Evolutionary conservation across 37 sponge, comb jelly and placozoan species (phyloP), one percentile per base, ranked within the genome.

Genomic region (Geodia barretti): DNA sequence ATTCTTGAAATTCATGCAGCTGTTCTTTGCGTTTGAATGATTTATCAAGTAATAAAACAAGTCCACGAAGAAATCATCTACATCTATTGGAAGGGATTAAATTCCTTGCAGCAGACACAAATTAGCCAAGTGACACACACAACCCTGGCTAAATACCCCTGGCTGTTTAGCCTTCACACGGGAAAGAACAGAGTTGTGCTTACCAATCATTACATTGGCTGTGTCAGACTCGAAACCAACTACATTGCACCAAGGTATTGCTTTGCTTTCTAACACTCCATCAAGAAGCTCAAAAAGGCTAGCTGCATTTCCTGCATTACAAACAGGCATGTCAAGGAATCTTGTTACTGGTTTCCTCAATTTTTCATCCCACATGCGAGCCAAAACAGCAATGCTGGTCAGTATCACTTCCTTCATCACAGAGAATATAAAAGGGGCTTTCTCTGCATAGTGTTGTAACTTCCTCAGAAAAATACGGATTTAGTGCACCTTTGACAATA

Each of bases 191-290:
- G 54, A 47, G 54, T 47, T 47, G 14, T 47, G 54, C 54, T 47
- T 47, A 17, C 54, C 54, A 14, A 47, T 47, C 54, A 47, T 47
- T 14, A 47, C 54, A 47, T 83, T 83, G 19, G 39, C 28, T 19
- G 84, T 83, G 31, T 83, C 84, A 29, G 84, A 76, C 8, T 76
- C 84, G 31, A 83, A 83, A 2, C 81, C 70, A 41, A 70, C 37
- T n/a, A 75, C n/a, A 39, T 83, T 64, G 21, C 63, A 29, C 32
- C 23, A 54, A 38, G 63, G 83, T 60, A 72, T n/a, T n/a, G n/a
- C n/a, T n/a, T n/a, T n/a, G n/a, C n/a, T n/a, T n/a, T n/a, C n/a
- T n/a, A n/a, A n/a, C n/a, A n/a, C n/a, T n/a, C n/a, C n/a, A n/a
- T n/a, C n/a, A n/a, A n/a, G n/a, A n/a, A n/a, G n/a, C n/a, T n/a